Conservation (phyloP, 2,113 vertebrate species). For the Telmatochromis sp. region DNA sequence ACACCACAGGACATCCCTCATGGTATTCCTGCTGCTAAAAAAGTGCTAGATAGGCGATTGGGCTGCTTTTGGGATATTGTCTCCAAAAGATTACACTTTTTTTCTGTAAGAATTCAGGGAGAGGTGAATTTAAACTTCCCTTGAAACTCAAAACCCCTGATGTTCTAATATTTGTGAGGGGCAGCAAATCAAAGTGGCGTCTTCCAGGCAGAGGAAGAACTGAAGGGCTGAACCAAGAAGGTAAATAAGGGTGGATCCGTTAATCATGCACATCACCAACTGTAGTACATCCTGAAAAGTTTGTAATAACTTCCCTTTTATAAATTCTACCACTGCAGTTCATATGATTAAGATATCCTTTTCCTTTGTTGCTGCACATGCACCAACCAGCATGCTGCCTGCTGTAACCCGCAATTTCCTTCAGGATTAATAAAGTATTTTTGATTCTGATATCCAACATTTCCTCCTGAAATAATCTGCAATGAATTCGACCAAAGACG, state of each 20-base stretch:
- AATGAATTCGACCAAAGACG: neutral
- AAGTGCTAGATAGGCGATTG: neutral
- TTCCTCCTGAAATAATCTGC: neutral
- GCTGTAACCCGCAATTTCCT: neutral
- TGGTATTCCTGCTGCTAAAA: neutral
- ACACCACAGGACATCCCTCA: neutral
- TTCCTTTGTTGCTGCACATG: neutral
- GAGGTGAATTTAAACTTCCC: neutral
- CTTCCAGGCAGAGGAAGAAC: neutral
- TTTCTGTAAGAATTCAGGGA: neutral
- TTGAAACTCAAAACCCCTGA: neutral
- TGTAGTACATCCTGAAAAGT: neutral
- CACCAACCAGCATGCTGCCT: neutral
- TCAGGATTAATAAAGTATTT: neutral
- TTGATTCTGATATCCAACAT: neutral
- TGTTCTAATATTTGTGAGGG: neutral
- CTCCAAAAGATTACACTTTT: neutral
- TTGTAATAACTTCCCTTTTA: neutral
- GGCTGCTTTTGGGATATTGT: neutral
- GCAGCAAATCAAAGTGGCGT: neutral
- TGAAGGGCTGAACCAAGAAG: neutral
- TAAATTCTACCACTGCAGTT: neutral
- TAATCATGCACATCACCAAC: neutral
- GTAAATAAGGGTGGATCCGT: neutral
- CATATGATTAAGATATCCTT: neutral